A percentile compares a stretch with the other conserved stretches of the same genome.
phyloP scores from a whole-genome alignment of 2,888 invertebrate genomes.

The Scaptomyza caliginosa region DNA sequence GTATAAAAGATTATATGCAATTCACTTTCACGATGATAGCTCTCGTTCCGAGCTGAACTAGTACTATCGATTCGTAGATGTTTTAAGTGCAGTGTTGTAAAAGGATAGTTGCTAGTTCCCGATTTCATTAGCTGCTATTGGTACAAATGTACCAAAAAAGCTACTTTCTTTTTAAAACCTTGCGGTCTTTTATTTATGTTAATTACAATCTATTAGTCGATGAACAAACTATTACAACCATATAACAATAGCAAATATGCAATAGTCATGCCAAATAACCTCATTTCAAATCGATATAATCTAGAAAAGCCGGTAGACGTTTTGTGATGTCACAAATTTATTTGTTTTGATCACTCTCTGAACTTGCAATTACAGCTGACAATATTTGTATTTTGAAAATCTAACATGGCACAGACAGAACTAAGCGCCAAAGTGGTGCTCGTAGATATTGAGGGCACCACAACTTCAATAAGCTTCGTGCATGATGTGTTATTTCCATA shows the following conservation, averaged over 20 bases:
- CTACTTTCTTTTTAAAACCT: background rate
- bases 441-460: constrained; percentile 90
- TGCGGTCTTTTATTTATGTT: background rate
- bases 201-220: too few relatives aligned
- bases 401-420: constrained; percentile 24
- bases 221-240: background rate
- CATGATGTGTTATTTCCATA: constrained; percentile 92
- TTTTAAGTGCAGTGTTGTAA: constrained; percentile 1
- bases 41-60: constrained; percentile 33
- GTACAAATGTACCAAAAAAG: background rate
- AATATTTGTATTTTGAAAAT: background rate
- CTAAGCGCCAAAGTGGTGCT: constrained; percentile 83
- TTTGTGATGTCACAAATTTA: background rate
- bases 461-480: constrained; percentile 89
- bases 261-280: background rate
- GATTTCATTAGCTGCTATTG: background rate
- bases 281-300: constrained; percentile 12
- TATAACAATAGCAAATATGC: background rate
- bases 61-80: constrained; percentile 27
- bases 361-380: background rate
- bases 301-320: background rate
- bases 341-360: background rate
- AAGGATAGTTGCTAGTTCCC: background rate
- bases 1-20: constrained; percentile 37
- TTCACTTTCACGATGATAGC: constrained; percentile 42